These are phyloP conservation scores for Oikopleura dioica DNA, from an alignment of 23 tunicate species.

Conservation along the genomic window DNA sequence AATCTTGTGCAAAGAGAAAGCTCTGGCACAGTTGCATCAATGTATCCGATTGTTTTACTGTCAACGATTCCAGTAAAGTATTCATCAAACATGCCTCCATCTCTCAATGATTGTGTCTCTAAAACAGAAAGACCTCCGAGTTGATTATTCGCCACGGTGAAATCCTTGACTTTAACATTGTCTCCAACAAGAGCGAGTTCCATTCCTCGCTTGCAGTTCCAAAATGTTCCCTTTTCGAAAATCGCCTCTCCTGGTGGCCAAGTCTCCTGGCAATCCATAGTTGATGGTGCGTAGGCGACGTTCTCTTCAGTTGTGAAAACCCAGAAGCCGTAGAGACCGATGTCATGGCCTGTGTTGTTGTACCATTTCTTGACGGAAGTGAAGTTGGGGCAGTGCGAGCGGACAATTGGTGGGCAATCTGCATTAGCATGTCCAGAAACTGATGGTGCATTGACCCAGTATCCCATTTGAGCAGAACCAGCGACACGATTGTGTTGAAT, in stretches of 20 bases:
- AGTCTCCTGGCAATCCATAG: neutral
- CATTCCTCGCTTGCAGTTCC: neutral
- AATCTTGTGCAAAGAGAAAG: neutral
- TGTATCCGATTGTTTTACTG: neutral
- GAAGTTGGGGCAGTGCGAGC: neutral
- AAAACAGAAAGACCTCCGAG: neutral
- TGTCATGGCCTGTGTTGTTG: constrained; percentile 75
- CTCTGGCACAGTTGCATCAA: neutral
- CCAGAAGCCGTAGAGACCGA: constrained; percentile 91
- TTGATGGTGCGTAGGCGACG: neutral
- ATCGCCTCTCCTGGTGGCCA: neutral
- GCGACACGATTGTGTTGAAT: constrained; percentile 69
- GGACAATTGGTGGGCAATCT: neutral
- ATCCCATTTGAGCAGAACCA: constrained; percentile 8
- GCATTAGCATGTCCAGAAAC: neutral
- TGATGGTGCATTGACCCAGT: neutral
- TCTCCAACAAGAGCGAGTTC: neutral
- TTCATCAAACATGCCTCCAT: neutral
- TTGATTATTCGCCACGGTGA: neutral
- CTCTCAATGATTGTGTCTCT: neutral
- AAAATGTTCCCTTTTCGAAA: neutral
- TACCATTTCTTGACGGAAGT: neutral
- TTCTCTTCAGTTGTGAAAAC: constrained; percentile 18
- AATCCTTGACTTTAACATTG: neutral
- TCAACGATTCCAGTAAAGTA: neutral